Conservation (phyloP, 2,113 vertebrate species). For the Ameiurus melas region DNA sequence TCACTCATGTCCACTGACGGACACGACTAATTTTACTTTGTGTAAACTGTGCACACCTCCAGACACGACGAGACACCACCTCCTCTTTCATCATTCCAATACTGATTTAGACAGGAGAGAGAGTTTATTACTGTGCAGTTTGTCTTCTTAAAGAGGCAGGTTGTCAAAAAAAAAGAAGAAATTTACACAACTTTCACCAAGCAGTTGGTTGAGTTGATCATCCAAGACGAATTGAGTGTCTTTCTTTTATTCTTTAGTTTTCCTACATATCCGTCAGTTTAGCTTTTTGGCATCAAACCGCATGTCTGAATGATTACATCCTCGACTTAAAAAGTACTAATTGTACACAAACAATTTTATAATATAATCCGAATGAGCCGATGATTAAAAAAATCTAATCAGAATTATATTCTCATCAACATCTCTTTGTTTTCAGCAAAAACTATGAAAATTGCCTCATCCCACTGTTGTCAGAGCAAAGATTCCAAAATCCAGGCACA, state of each 20-base stretch:
- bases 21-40: constrained; percentile 7
- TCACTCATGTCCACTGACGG: constrained; percentile 20
- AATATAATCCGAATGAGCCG: background rate
- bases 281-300: background rate
- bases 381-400: background rate
- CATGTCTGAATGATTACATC: background rate
- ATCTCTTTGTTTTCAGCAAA: background rate
- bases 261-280: background rate
- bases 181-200: background rate
- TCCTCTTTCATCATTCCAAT: background rate
- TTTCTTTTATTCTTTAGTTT: background rate
- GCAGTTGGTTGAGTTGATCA: background rate
- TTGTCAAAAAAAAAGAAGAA: background rate
- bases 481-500: background rate
- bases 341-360: background rate
- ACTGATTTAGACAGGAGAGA: constrained; percentile 1
- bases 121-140: background rate
- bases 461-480: background rate
- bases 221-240: background rate
- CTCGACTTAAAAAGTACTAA: background rate
- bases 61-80: background rate
- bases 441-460: background rate
- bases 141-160: background rate
- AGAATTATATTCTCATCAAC: background rate
- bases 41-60: constrained; percentile 10